A percentile compares a stretch with the other conserved stretches of the same genome.
phyloP scores from a whole-genome alignment of 2,888 invertebrate species.

The Phaedon cochleariae region DNA sequence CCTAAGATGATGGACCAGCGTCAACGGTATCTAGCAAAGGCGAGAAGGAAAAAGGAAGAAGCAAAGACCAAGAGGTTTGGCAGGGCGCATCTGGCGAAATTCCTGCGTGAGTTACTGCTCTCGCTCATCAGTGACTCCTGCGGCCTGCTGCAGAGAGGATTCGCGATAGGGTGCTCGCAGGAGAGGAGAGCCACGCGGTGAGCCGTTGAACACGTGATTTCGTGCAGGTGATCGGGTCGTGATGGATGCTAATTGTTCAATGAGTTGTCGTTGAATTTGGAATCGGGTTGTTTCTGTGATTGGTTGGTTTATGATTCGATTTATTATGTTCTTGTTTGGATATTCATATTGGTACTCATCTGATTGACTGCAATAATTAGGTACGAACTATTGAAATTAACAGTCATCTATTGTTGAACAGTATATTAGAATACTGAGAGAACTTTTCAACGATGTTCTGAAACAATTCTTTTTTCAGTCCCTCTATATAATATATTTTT shows the following conservation, averaged over 20 bases:
- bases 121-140: constrained; percentile 43
- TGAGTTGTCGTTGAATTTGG: no score
- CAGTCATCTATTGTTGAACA: no score
- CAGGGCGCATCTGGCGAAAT: constrained; percentile 45
- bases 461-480: no score
- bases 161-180: constrained; percentile 33
- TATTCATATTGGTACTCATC: background rate
- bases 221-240: background rate
- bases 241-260: no score
- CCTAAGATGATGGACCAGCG: no score
- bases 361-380: background rate
- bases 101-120: constrained; percentile 35
- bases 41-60: background rate
- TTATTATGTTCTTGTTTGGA: background rate
- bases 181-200: constrained; percentile 41
- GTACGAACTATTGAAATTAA: no score
- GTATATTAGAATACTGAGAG: no score
- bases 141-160: constrained; percentile 35
- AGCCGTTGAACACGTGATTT: constrained; percentile 14
- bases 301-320: background rate
- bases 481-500: no score
- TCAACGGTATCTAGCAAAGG: no score
- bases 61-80: constrained; percentile 9
- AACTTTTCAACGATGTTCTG: no score
- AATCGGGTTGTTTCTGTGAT: background rate